Evolutionary conservation across 2,113 vertebrate species (phyloP).

Genomic region (Leucoraja erinaceus): DNA sequence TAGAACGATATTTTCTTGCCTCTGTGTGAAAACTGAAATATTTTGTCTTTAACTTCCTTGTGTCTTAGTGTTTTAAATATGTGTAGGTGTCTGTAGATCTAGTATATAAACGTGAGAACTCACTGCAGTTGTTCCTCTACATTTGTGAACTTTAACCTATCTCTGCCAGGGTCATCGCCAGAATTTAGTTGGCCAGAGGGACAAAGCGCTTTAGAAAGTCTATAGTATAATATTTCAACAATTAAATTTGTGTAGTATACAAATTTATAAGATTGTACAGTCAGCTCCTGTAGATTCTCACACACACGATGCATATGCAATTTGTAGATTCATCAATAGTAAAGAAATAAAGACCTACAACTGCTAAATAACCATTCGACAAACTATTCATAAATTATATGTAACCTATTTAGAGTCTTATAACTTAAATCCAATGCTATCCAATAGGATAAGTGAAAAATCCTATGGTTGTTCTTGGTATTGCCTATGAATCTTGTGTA

Average conservation of each 20-base stretch:
- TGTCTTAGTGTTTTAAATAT: conserved; percentile 30
- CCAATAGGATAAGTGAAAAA: not conserved
- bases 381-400: conserved; percentile 33
- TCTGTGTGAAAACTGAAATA: conserved; percentile 14
- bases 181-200: conserved; percentile 22
- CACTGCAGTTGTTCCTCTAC: not conserved
- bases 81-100: conserved; percentile 23
- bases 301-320: not conserved
- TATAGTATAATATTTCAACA: not conserved
- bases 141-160: not conserved
- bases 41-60: conserved; percentile 25
- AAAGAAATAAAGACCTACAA: not conserved
- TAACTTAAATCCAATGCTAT: conserved; percentile 32
- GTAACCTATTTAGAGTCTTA: conserved; percentile 32
- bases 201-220: conserved; percentile 19
- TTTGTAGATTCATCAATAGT: not conserved
- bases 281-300: not conserved
- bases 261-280: conserved; percentile 5
- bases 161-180: conserved; percentile 35
- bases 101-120: conserved; percentile 23
- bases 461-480: conserved; percentile 13
- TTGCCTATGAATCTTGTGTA: conserved; percentile 27
- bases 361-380: conserved; percentile 15
- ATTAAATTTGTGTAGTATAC: not conserved
- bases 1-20: conserved; percentile 6